Evolutionary conservation across 2,888 invertebrate species (phyloP).

Genomic region (Patella pellucida): DNA sequence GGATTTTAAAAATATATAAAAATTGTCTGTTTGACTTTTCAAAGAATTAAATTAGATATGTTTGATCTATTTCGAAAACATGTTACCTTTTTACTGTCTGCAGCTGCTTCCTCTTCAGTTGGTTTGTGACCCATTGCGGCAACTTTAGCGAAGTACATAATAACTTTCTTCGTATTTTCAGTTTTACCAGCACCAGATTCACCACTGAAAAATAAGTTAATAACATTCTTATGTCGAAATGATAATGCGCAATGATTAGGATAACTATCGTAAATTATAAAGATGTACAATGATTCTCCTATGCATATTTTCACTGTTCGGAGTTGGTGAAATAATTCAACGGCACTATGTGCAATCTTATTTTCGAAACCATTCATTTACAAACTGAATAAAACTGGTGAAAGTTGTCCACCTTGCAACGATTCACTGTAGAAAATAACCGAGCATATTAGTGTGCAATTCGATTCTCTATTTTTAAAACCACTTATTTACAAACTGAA

Average conservation of each 20-base stretch:
- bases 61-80: neutral
- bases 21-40: neutral
- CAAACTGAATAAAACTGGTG: too few species aligned
- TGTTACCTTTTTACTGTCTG: constrained; percentile 70
- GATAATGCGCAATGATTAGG: neutral
- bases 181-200: constrained; percentile 99
- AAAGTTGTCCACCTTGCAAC: too few species aligned
- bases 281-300: neutral
- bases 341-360: too few species aligned
- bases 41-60: neutral
- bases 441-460: too few species aligned
- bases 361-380: too few species aligned
- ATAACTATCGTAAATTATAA: too few species aligned
- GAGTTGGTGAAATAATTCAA: too few species aligned
- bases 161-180: constrained; percentile 99
- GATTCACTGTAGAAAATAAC: too few species aligned
- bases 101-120: constrained; percentile 33
- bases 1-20: too few species aligned
- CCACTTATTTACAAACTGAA: too few species aligned
- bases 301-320: too few species aligned
- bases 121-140: constrained; percentile 80
- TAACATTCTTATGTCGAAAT: neutral
- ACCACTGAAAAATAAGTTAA: constrained; percentile 76
- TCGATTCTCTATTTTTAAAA: too few species aligned
- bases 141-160: constrained; percentile 88